Evolutionary conservation across 2,113 vertebrate species (phyloP).

Genomic region (Caretta caretta): DNA sequence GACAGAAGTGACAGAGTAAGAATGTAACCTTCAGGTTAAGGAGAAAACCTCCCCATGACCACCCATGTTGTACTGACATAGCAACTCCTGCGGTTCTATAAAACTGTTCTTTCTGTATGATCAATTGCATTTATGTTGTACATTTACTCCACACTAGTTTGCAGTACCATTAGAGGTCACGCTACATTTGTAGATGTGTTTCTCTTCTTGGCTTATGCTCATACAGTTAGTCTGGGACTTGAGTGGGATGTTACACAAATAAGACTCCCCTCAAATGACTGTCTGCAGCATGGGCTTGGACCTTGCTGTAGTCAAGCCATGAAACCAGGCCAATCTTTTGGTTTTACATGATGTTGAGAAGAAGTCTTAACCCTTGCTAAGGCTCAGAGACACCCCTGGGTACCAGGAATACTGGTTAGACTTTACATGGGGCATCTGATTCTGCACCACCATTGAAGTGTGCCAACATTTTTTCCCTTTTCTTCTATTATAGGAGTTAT

Average conservation of each 20-base stretch:
- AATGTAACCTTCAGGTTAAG: neutral
- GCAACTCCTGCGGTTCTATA: neutral
- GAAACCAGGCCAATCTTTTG: neutral
- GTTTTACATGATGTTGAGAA: neutral
- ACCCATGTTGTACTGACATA: neutral
- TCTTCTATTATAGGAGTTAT: neutral
- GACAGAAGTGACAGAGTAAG: neutral
- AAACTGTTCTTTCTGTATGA: slow-evolving; percentile 22
- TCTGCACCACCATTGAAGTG: neutral
- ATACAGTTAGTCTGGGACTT: neutral
- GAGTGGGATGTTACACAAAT: slow-evolving; percentile 27
- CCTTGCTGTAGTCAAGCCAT: neutral
- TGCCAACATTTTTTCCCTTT: neutral
- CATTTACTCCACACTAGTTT: neutral
- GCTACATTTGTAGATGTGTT: neutral
- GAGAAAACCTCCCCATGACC: neutral
- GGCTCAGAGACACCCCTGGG: neutral
- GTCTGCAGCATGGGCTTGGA: slow-evolving; percentile 36
- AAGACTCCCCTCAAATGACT: slow-evolving; percentile 38
- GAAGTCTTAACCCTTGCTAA: neutral
- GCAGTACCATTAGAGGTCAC: neutral
- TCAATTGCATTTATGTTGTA: neutral
- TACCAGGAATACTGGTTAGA: neutral
- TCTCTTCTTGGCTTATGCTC: neutral
- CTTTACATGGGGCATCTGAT: neutral